phyloP scores from a whole-genome alignment of 2,113 vertebrate species.

The Leuciscus idus region DNA sequence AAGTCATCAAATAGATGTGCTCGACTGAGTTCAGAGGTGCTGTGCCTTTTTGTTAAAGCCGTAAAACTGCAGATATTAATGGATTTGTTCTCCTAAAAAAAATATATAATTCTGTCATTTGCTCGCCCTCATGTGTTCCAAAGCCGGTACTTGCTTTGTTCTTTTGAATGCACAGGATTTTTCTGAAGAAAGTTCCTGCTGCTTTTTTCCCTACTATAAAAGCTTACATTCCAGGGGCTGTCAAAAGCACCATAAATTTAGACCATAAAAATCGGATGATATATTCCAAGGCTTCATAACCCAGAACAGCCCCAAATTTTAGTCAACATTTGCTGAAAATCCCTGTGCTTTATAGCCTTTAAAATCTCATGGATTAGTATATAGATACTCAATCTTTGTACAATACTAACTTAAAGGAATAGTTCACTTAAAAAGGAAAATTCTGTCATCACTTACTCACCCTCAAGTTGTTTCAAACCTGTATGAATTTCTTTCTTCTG shows the following conservation, averaged over 20 bases:
- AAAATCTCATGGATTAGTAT: neutral
- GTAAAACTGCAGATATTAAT: neutral
- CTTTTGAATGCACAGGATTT: neutral
- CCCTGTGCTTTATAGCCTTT: neutral
- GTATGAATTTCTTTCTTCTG: too few species aligned
- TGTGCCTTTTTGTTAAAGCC: neutral
- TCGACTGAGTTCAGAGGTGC: constrained; percentile 5
- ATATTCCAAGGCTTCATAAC: neutral
- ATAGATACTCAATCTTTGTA: neutral
- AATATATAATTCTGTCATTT: neutral
- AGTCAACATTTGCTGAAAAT: neutral
- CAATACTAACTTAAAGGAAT: neutral
- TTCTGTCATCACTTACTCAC: too few species aligned
- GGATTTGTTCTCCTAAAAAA: neutral
- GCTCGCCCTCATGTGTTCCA: neutral
- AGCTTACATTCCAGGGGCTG: neutral
- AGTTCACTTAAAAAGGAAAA: too few species aligned
- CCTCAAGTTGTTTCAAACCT: too few species aligned
- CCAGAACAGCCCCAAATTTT: neutral
- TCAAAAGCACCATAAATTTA: neutral
- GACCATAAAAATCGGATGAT: neutral
- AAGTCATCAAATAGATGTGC: constrained; percentile 32
- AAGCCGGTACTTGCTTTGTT: neutral
- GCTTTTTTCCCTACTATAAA: neutral
- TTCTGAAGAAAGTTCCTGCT: neutral